Conservation (phyloP, 2,888 invertebrate species). For the Platypus cylindrus region DNA sequence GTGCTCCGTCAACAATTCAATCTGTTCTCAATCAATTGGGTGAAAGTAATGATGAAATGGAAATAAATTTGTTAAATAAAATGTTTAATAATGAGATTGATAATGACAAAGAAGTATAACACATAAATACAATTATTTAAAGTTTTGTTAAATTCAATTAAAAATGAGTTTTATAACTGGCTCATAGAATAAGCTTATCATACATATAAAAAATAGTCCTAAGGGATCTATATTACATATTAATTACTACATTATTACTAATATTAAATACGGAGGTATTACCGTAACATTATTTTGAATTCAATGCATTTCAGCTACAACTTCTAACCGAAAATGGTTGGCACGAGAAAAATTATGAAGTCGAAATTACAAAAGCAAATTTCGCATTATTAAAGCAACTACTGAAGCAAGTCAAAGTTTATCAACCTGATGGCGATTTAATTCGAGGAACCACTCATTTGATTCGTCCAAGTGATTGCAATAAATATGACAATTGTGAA, state of each 20-base stretch:
- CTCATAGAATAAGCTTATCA: no score
- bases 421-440: constrained; percentile 22
- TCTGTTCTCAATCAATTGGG: constrained; percentile 39
- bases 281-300: no score
- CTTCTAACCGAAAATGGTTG: no score
- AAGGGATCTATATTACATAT: no score
- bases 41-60: constrained; percentile 26
- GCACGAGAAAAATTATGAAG: no score
- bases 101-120: neutral
- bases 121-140: no score
- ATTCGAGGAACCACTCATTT: constrained; percentile 26
- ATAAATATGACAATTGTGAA: constrained; percentile 30
- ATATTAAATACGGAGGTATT: no score
- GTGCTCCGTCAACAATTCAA: constrained; percentile 59
- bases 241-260: no score
- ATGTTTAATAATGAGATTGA: constrained; percentile 37
- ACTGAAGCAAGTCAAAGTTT: constrained; percentile 21
- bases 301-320: no score
- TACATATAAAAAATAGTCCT: no score
- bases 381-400: constrained; percentile 23
- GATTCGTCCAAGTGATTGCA: constrained; percentile 29
- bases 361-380: constrained; percentile 16
- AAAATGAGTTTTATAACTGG: no score
- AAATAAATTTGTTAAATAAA: constrained; percentile 45
- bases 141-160: no score